phyloP scores from a whole-genome alignment of 2,888 invertebrate genomes.

The Eupithecia centaureata region DNA sequence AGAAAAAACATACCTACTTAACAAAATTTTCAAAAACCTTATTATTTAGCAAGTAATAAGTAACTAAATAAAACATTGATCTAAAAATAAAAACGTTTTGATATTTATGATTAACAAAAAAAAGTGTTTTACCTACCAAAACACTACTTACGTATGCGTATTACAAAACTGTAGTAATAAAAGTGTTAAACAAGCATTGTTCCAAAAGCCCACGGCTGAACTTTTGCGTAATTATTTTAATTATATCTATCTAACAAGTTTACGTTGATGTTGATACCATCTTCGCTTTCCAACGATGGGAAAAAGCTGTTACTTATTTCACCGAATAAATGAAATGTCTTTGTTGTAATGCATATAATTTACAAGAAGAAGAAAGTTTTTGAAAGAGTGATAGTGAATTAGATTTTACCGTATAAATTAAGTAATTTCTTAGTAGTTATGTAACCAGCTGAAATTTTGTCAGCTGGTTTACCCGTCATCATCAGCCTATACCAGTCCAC shows the following conservation, averaged over 20 bases:
- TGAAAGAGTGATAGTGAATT: neutral
- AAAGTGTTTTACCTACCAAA: no score
- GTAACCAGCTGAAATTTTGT: no score
- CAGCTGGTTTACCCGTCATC: no score
- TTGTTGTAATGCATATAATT: constrained; percentile 31
- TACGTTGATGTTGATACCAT: constrained; percentile 39
- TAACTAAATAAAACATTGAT: no score
- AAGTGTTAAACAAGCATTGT: constrained; percentile 22
- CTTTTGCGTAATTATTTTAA: constrained; percentile 48
- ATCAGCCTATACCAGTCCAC: no score
- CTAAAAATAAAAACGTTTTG: no score
- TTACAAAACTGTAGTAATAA: constrained; percentile 10
- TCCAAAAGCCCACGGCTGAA: constrained; percentile 35
- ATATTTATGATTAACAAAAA: no score
- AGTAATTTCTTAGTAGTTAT: no score
- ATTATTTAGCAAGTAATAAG: no score
- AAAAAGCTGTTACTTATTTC: constrained; percentile 31
- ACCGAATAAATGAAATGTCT: constrained; percentile 29
- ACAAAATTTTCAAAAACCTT: no score
- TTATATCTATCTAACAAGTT: constrained; percentile 36
- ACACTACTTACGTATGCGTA: constrained; percentile 3
- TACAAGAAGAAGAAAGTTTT: constrained; percentile 24
- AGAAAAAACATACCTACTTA: no score
- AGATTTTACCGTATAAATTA: neutral
- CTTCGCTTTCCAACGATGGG: constrained; percentile 44